Base-by-base conservation (phyloP, 2,113 vertebrate species). In the Rhombomys opimus region DNA sequence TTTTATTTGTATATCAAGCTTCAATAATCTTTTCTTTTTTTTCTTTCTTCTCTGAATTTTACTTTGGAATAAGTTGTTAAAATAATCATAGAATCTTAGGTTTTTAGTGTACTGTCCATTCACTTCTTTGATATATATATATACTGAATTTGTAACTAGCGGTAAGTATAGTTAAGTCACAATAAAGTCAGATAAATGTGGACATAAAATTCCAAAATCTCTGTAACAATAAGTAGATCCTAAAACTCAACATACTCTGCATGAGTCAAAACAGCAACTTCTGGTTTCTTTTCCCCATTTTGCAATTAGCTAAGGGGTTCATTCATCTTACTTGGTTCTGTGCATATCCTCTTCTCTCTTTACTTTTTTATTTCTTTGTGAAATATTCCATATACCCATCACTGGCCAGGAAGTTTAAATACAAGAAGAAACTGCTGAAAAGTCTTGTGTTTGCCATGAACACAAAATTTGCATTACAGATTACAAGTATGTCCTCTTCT, bases 381-480 rank as follows among this genome's bases (percentile, higher is more conserved):
- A 95, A 87, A 94, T 59, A 73, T 92, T 82, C 85, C 52, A 65
- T 27, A 13, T 68, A 78, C 32, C 8, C 81, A 35, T 88, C 61
- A 7, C 18, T 81, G 73, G 87, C 25, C 41, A 95, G 90, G 80
- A 30, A 84, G 76, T 77, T 27, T 80, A 32, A 73, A 59, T 75
- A 35, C 38, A 96, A 41, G 63, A 91, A 84, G 77, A 89, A 92
- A 77, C 41, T 77, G 54, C 9, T 35, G 17, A 96, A 94, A 90
- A 76, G 94, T 90, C 67, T 54, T 14, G 73, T 68, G n/a, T n/a
- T 76, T 81, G 4, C n/a, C 13, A 7, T 72, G 52, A 92, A 73
- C 73, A 76, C 5, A 27, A 95, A 75, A 96, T 96, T 88, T 95
- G 54, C 87, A 97, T 95, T 82, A 67, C 1, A n/a, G 25, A 32